Percentiles rank a stretch among this genome's conserved stretches.
Evolutionary conservation across 1,140 invertebrate species (phyloP).

Genomic region (Aplysia californica): DNA sequence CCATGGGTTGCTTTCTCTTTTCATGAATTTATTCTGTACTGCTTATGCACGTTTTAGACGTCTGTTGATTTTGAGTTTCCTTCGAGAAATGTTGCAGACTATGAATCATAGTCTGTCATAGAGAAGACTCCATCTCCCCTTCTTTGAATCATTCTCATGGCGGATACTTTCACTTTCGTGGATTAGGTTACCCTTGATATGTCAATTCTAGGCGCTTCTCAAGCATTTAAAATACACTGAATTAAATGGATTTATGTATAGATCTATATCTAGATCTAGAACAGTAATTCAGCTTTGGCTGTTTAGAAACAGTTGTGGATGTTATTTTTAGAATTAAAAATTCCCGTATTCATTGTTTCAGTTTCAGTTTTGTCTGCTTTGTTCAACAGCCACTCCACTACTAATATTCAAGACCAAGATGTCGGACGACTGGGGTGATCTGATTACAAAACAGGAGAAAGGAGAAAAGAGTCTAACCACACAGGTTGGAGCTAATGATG

Average conservation of each 20-base stretch:
- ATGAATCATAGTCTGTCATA: no score
- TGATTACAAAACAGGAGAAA: conserved; percentile 17
- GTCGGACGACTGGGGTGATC: conserved; percentile 15
- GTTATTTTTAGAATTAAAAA: not conserved
- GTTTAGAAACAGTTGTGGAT: not conserved
- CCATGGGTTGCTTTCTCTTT: no score
- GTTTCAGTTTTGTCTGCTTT: not conserved
- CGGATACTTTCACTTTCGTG: no score
- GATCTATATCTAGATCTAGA: not conserved
- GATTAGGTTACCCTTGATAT: no score
- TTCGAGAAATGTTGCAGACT: no score
- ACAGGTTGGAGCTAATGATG: conserved; percentile 5
- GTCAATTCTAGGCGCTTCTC: no score
- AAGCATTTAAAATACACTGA: not conserved
- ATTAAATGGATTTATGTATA: not conserved
- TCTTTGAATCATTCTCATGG: no score
- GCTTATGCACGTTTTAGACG: no score
- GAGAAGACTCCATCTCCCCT: no score
- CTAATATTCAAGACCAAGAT: not conserved
- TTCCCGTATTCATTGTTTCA: not conserved
- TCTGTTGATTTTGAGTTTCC: no score
- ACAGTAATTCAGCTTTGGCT: not conserved
- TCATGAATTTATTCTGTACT: no score
- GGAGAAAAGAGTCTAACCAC: conserved; percentile 8
- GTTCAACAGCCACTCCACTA: not conserved